phyloP scores from a whole-genome alignment of 2,113 vertebrate species.

The Aix galericulata region DNA sequence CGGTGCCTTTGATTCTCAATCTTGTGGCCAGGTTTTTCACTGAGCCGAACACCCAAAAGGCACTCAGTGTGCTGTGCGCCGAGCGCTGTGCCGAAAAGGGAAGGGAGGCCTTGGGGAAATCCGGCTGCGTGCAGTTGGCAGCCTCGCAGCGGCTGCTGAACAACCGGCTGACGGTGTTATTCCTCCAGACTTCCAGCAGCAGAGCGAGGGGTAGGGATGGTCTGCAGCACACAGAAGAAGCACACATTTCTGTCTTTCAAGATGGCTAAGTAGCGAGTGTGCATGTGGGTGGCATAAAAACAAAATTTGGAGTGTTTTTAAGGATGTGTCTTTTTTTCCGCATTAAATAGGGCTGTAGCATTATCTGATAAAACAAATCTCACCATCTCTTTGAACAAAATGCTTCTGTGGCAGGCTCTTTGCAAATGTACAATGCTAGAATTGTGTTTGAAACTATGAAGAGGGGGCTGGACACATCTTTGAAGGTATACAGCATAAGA shows the following conservation, averaged over 20 bases:
- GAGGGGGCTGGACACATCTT: neutral
- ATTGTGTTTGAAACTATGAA: neutral
- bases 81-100: neutral
- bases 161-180: neutral
- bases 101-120: neutral
- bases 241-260: neutral
- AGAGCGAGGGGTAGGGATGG: accelerated
- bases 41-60: neutral
- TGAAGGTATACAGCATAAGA: neutral
- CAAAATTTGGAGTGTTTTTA: neutral
- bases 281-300: neutral
- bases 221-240: neutral
- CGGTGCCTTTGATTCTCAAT: neutral
- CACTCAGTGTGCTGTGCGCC: accelerated
- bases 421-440: neutral
- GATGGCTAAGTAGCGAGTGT: neutral
- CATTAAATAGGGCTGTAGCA: neutral
- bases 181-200: neutral
- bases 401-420: neutral
- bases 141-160: neutral
- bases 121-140: neutral
- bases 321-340: neutral
- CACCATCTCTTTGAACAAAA: constrained; percentile 9
- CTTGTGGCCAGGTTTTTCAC: constrained; percentile 17
- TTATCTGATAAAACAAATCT: constrained; percentile 34